Conservation (phyloP, 2,113 vertebrate species). For the Gorsachius goisagi region DNA sequence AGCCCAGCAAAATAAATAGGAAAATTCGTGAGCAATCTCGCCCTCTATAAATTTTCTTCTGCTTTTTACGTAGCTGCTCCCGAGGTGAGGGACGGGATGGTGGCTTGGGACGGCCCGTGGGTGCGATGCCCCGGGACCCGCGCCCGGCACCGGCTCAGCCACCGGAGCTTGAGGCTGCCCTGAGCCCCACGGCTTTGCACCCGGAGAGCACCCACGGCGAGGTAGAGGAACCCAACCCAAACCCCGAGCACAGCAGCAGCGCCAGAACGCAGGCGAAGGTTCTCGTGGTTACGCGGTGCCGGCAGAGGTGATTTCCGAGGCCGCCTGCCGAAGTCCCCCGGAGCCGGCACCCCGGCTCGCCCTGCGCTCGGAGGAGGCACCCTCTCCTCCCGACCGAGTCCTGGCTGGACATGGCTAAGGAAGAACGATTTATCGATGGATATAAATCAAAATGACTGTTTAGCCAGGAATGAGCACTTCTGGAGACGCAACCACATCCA, state of each 20-base stretch:
- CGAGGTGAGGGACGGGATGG: rapidly evolving
- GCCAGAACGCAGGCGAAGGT: rapidly evolving
- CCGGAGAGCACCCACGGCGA: rapidly evolving
- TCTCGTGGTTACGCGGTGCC: rapidly evolving
- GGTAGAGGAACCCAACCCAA: not conserved
- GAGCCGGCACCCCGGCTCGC: rapidly evolving
- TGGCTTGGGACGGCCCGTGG: not conserved
- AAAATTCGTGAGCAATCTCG: not conserved
- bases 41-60: not conserved
- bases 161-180: not conserved
- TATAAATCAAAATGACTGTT: not conserved
- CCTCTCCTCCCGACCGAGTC: not conserved
- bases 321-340: rapidly evolving
- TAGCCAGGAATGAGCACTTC: not conserved
- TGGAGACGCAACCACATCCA: not conserved
- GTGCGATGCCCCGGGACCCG: rapidly evolving
- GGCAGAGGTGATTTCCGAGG: rapidly evolving
- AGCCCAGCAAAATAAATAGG: not conserved
- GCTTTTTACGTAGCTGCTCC: rapidly evolving
- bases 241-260: rapidly evolving
- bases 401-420: not conserved
- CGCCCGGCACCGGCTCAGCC: not conserved
- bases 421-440: not conserved
- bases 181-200: rapidly evolving
- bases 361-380: rapidly evolving